Evolutionary conservation across 1,140 invertebrate genomes (phyloP), one percentile per base, ranked within the genome.

Genomic region (Apis cerana): DNA sequence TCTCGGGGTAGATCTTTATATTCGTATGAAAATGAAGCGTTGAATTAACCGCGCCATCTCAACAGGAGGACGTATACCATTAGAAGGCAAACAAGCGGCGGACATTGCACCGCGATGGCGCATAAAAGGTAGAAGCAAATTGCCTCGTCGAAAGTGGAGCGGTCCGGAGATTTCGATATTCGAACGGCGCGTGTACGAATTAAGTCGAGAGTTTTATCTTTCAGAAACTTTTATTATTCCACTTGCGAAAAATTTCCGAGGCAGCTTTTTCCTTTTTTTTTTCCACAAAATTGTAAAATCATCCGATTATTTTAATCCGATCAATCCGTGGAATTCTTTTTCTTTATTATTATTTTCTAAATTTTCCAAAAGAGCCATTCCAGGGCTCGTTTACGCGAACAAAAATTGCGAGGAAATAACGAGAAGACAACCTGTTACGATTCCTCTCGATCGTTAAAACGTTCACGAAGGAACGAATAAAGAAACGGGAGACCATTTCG

Each of bases 21-120:
- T 75, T 75, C 61, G 33, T 75, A 75, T 61, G 71, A 75, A 75
- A 75, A 75, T 75, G 48, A 61, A 75, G 71, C 71, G 54, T 50
- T 43, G 71, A 75, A 75, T 75, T 75, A 75, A 75, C 58, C 48
- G 71, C 71, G 71, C 71, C 58, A 61, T 75, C 71, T 61, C 58
- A 75, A 43, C 71, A 75, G 71, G 58, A 75, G 71, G 71, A 75
- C 56, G 71, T 15, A 75, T 58, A 50, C 71, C 58, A 75, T 75
- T 75, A 75, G 58, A 33, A 21, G 71, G 58, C 71, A 75, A 75
- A 75, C 71, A 75, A 75, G 56, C 58, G 43, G 13, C 71, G 71
- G 71, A 13, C 56, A 61, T 75, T 75, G 50, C 58, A 59, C 33
- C 58, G 71, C 71, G 71, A 75, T 75, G 71, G 71, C 58, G 71